Percentiles rank a stretch among this genome's conserved stretches.
Conservation (phyloP, 2,888 invertebrate species). For the Sepioteuthis lessoniana region DNA sequence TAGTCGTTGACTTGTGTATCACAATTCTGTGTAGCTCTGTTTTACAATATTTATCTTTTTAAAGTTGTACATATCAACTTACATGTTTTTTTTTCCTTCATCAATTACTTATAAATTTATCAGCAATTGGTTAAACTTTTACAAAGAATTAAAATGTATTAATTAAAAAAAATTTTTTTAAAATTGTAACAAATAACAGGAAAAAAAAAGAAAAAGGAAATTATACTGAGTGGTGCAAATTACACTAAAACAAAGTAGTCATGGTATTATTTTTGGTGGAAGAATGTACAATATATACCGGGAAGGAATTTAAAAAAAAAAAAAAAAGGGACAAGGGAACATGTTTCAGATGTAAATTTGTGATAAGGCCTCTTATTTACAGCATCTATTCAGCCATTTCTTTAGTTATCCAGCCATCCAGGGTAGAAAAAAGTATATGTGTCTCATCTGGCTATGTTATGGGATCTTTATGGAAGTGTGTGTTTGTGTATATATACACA, state of each 20-base stretch:
- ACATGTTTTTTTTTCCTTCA: too few species aligned
- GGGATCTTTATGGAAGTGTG: not conserved
- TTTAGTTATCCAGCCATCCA: not conserved
- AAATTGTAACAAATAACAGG: not conserved
- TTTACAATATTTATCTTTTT: too few species aligned
- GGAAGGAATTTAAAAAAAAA: not conserved
- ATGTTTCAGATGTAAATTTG: conserved; percentile 23
- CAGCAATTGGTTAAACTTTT: too few species aligned
- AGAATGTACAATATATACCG: not conserved
- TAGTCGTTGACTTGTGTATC: too few species aligned
- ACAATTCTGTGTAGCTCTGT: too few species aligned
- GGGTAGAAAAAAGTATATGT: not conserved
- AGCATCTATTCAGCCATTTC: not conserved
- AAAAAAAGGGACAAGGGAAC: not conserved
- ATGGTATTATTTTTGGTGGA: not conserved
- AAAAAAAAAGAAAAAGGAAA: not conserved
- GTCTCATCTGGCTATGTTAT: not conserved
- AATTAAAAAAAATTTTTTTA: not conserved
- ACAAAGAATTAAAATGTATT: too few species aligned
- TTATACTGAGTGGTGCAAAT: not conserved
- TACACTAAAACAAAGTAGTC: not conserved
- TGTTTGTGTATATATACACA: not conserved
- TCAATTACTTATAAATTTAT: too few species aligned
- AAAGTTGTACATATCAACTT: too few species aligned
- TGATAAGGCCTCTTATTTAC: conserved; percentile 8